Conservation (phyloP, 2,888 invertebrate species). For the Spialia ferax region DNA sequence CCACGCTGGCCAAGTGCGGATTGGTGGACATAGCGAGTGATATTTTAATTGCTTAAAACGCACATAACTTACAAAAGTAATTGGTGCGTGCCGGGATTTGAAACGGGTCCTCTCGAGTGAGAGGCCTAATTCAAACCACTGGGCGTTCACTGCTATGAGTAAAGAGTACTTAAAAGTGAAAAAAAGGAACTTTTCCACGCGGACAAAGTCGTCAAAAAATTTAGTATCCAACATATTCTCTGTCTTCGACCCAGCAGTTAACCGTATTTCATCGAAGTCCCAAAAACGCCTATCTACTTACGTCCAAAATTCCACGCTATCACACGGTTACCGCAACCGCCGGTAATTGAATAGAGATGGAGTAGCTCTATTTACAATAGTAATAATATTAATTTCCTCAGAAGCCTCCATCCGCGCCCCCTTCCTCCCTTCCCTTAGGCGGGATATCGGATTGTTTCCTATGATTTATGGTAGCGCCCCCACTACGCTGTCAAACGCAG, state of each 20-base stretch:
- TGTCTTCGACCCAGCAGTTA: background rate
- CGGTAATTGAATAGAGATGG: constrained; percentile 14
- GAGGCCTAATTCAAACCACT: no score
- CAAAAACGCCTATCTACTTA: constrained; percentile 4
- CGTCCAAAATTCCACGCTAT: constrained; percentile 8
- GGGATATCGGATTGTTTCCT: constrained; percentile 27
- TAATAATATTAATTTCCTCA: constrained; percentile 31
- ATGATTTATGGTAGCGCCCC: constrained; percentile 23
- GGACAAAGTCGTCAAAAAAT: no score
- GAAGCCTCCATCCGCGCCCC: background rate
- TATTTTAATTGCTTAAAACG: no score
- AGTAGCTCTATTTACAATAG: constrained; percentile 25
- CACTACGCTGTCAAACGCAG: constrained; percentile 21
- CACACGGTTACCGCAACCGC: constrained; percentile 11
- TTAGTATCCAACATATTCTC: background rate
- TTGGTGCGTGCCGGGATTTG: no score
- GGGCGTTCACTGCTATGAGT: no score
- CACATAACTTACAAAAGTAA: no score
- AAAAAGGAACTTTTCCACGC: no score
- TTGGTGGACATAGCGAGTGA: no score
- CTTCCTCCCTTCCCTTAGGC: no score
- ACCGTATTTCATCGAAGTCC: background rate
- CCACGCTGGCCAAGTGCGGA: no score
- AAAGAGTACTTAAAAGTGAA: no score
- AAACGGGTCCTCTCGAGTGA: no score